Evolutionary conservation across 2,888 invertebrate genomes (phyloP), one percentile per base, ranked within the genome.

Genomic region (Chorisops tibialis): DNA sequence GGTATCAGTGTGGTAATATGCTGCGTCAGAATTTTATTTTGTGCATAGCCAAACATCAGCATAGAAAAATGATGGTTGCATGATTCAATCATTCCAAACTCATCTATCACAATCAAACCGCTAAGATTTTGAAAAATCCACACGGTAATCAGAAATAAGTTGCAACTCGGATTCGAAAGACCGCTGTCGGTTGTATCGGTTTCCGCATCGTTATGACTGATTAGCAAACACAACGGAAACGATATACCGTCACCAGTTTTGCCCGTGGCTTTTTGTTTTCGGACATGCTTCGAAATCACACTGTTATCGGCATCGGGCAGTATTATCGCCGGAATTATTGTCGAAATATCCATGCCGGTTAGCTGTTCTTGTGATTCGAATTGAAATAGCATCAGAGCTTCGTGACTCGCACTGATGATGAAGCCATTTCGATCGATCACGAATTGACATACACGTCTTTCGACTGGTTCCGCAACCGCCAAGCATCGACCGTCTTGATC

Each of bases 61-160:
- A 82, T 81, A 0, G 85, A 82, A 70, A 87, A 87, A 74, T 86
- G 85, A 68, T 85, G 84, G 74, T 87, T 87, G 68, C 85, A 85
- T 1, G 83, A 84, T 3, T 85, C 83, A 66, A 87, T 83, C 2
- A 80, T 76, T n/a, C 86, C 86, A 63, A 80, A 75, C 11, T 85
- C 83, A 66, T 83, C 81, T 1, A 87, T 80, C 3, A 86, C 85
- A 14, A 87, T 78, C 18, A 87, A 75, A 3, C 87, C 87, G 71
- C 85, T 86, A 43, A 87, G 83, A 71, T 85, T 86, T 70, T 80
- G 82, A 45, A 82, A 82, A 14, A 84, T 83, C 83, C 83, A 74
- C 37, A 74, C 67, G 4, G 71, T 72, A 38, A 74, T 68, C 35
- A 65, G 63, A 49, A 67, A 67, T 24, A 63, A 54, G 51, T 52